phyloP scores from a whole-genome alignment of 2,797 vertebrate species.

The Petrocephalus sullivani region DNA sequence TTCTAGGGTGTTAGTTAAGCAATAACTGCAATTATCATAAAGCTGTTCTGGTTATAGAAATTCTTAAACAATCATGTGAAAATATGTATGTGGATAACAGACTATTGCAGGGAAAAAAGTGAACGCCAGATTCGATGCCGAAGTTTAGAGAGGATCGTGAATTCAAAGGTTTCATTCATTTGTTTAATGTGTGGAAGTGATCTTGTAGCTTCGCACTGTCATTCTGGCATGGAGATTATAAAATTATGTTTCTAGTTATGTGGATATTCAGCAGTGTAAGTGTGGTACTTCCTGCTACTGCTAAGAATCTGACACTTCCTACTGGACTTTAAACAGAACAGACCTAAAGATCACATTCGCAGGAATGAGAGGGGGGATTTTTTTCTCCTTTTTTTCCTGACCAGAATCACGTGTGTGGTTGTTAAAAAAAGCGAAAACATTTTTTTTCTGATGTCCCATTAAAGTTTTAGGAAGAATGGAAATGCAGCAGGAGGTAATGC shows the following conservation, averaged over 20 bases:
- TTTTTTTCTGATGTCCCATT: background rate
- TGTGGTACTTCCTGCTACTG: background rate
- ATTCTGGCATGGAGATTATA: background rate
- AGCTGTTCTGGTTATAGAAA: background rate
- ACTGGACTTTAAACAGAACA: slow-evolving; percentile 3
- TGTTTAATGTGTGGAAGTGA: background rate
- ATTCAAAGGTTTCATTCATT: background rate
- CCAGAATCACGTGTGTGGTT: background rate
- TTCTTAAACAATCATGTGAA: background rate
- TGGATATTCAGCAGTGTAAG: background rate
- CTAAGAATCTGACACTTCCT: slow-evolving; percentile 1
- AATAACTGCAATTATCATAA: slow-evolving; percentile 10
- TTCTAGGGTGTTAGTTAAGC: slow-evolving; percentile 3
- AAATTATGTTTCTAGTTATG: background rate
- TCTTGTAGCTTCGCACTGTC: background rate
- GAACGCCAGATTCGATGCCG: background rate
- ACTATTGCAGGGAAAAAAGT: background rate
- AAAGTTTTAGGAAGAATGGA: background rate
- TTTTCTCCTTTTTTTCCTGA: background rate
- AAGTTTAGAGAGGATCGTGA: background rate
- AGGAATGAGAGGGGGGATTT: background rate
- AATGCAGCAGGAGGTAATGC: slow-evolving; percentile 10
- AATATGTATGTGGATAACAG: background rate
- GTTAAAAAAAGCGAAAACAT: background rate
- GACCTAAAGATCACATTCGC: background rate